Evolutionary conservation across 1,140 invertebrate genomes (phyloP).

Genomic region (Calephelis nemesis): DNA sequence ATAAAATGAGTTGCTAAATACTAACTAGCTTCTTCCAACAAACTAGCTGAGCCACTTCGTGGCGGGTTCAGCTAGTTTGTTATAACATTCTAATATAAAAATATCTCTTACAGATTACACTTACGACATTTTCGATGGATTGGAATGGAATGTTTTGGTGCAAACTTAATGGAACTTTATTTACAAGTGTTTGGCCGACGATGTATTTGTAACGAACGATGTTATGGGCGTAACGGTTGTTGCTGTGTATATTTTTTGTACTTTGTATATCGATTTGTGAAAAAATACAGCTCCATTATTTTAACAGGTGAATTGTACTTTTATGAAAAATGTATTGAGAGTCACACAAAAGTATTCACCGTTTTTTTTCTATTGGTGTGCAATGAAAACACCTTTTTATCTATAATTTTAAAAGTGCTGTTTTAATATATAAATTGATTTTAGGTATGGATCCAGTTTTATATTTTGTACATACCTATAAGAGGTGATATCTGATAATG

Average conservation of each 20-base stretch:
- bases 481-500: slow-evolving; percentile 12
- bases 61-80: no score
- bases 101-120: slow-evolving; percentile 37
- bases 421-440: slow-evolving; percentile 13
- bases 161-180: slow-evolving; percentile 22
- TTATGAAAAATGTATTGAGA: slow-evolving; percentile 18
- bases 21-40: no score
- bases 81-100: neutral
- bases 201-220: slow-evolving; percentile 25
- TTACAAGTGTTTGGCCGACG: slow-evolving; percentile 20
- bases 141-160: slow-evolving; percentile 26
- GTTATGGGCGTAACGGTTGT: slow-evolving; percentile 44
- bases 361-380: neutral
- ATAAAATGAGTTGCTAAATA: no score
- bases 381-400: neutral
- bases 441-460: slow-evolving; percentile 2
- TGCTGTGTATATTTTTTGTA: slow-evolving; percentile 76
- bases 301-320: slow-evolving; percentile 32
- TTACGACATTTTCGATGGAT: slow-evolving; percentile 35
- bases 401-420: neutral
- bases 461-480: slow-evolving; percentile 1
- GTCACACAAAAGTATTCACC: neutral
- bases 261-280: slow-evolving; percentile 66
- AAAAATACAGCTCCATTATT: slow-evolving; percentile 49
- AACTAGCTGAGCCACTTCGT: no score